Conservation (phyloP, 1,140 invertebrate species). For the Oscheius sp. region DNA sequence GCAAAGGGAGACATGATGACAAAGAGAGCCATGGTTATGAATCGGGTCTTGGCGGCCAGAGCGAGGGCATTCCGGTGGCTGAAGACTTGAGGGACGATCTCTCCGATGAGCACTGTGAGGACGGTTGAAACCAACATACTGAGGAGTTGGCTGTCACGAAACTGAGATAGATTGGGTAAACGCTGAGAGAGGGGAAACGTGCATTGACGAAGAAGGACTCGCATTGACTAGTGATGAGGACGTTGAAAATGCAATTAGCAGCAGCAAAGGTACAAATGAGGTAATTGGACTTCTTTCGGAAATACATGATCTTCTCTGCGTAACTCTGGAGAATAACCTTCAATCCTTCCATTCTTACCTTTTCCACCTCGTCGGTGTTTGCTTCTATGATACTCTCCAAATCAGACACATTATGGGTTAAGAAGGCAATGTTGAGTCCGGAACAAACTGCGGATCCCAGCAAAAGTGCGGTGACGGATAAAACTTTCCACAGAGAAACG, state of each 20-base stretch:
- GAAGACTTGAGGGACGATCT: not conserved
- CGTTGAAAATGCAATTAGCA: not conserved
- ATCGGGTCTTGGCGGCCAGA: not conserved
- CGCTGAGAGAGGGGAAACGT: no score
- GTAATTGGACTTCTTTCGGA: not conserved
- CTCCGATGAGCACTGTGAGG: not conserved
- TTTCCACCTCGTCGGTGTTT: not conserved
- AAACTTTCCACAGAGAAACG: not conserved
- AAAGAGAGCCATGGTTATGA: not conserved
- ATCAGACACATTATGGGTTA: not conserved
- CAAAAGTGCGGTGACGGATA: not conserved
- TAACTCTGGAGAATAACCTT: no score
- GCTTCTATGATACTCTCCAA: not conserved
- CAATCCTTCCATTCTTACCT: no score
- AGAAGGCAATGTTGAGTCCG: not conserved
- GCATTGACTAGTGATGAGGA: not conserved
- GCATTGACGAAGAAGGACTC: not conserved
- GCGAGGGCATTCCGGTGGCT: not conserved
- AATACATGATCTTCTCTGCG: not conserved
- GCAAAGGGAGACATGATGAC: slow-evolving; percentile 1
- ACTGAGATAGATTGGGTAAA: no score
- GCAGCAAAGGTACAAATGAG: not conserved
- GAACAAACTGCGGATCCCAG: not conserved
- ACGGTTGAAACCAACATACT: not conserved
- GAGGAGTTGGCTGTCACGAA: not conserved